Evolutionary conservation across 2,797 vertebrate genomes (phyloP).

Genomic region (Orientallactaga sibirica): DNA sequence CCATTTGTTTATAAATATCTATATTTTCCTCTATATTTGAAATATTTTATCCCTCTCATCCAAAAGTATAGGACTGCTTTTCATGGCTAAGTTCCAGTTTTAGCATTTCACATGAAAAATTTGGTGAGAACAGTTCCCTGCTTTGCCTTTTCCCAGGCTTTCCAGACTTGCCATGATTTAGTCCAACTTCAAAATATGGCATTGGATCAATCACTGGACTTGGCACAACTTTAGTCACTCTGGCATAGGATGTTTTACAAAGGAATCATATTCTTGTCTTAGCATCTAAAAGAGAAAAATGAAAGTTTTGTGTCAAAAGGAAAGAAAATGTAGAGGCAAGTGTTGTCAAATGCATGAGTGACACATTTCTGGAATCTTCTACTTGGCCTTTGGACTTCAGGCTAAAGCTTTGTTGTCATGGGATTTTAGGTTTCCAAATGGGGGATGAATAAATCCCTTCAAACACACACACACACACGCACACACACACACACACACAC

Average conservation of each 20-base stretch:
- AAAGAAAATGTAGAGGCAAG: not conserved
- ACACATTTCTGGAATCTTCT: not conserved
- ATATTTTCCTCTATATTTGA: conserved; percentile 31
- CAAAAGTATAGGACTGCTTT: not conserved
- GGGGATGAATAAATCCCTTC: not conserved
- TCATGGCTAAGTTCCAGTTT: not conserved
- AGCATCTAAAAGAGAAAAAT: conserved; percentile 53
- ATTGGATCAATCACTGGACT: conserved; percentile 9
- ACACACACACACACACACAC: not conserved
- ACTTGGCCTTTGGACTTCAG: not conserved
- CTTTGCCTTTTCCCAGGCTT: not conserved
- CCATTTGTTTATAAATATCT: not conserved
- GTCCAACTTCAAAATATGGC: not conserved
- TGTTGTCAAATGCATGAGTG: not conserved
- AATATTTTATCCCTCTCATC: conserved; percentile 6
- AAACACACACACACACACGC: too few relatives aligned
- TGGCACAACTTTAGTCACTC: conserved; percentile 56
- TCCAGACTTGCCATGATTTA: not conserved
- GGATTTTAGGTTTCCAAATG: conserved; percentile 22
- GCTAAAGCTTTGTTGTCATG: not conserved
- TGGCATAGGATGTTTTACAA: conserved; percentile 64
- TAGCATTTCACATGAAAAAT: not conserved
- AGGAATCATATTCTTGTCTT: conserved; percentile 29
- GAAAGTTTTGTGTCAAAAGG: not conserved
- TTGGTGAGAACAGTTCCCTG: not conserved